phyloP scores from a whole-genome alignment of 2,797 vertebrate species.

The Emys orbicularis region DNA sequence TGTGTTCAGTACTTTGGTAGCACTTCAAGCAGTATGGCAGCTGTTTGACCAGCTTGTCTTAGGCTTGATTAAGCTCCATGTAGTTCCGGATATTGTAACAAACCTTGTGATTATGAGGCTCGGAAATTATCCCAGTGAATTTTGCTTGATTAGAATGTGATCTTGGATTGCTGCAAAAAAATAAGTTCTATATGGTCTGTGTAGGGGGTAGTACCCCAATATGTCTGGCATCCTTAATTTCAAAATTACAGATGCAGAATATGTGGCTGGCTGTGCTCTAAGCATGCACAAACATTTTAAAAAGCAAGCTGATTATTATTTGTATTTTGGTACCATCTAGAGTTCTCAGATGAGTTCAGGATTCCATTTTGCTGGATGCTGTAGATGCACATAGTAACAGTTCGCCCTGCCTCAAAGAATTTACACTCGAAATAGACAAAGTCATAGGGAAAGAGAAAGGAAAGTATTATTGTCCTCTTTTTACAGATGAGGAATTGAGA shows the following conservation, averaged over 20 bases:
- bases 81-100: slow-evolving; percentile 34
- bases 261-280: neutral
- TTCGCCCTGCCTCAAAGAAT: neutral
- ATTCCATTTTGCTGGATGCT: neutral
- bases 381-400: neutral
- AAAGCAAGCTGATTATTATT: neutral
- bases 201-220: neutral
- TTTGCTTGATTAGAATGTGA: slow-evolving; percentile 51
- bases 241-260: neutral
- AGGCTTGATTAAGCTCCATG: neutral
- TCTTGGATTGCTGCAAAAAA: slow-evolving; percentile 8
- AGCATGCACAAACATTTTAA: neutral
- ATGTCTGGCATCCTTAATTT: neutral
- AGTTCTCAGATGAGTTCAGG: neutral
- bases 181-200: neutral
- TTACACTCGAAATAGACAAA: neutral
- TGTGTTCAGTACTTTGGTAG: neutral
- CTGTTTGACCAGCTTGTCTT: slow-evolving; percentile 31
- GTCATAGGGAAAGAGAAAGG: neutral
- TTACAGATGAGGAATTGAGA: neutral
- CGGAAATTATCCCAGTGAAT: slow-evolving; percentile 11
- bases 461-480: neutral
- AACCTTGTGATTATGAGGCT: slow-evolving; percentile 56
- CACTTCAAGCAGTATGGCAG: neutral
- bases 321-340: neutral